Percentiles rank a stretch among this genome's conserved stretches.
Evolutionary conservation across 2,113 vertebrate species (phyloP).

Genomic region (Passer domesticus): DNA sequence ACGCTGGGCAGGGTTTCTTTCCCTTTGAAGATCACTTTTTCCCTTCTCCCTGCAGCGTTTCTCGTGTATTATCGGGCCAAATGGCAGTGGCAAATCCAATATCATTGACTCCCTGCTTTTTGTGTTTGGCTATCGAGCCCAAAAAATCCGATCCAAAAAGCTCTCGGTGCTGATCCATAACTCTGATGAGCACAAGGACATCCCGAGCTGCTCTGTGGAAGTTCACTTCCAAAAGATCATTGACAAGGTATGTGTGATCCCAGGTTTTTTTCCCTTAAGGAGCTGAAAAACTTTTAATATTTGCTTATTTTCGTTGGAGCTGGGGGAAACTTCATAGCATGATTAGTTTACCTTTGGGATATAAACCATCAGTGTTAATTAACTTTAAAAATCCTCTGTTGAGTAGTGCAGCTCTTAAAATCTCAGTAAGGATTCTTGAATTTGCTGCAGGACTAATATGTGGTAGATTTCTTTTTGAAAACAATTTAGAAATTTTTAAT

Average conservation of each 20-base stretch:
- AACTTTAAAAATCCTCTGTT: background rate
- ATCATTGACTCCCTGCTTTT: slow-evolving; percentile 99
- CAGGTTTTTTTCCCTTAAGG: background rate
- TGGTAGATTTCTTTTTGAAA: background rate
- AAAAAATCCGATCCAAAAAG: slow-evolving; percentile 98
- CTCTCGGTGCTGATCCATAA: slow-evolving; percentile 95
- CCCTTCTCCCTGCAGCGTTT: slow-evolving; percentile 82
- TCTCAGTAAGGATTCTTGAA: background rate
- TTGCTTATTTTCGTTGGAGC: slow-evolving; percentile 13
- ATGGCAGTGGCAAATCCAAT: slow-evolving; percentile 98
- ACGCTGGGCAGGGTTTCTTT: background rate
- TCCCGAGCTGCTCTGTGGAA: slow-evolving; percentile 94
- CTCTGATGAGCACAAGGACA: slow-evolving; percentile 88
- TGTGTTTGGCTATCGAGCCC: slow-evolving; percentile 97
- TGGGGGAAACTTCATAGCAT: background rate
- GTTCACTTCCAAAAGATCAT: slow-evolving; percentile 98
- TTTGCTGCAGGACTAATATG: background rate
- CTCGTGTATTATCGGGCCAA: slow-evolving; percentile 97
- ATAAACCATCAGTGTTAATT: background rate
- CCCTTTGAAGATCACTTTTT: background rate
- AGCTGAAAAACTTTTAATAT: background rate
- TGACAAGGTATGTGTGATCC: slow-evolving; percentile 88
- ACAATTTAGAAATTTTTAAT: background rate
- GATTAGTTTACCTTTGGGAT: background rate
- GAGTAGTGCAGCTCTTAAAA: background rate